Conservation (phyloP, 2,888 invertebrate species). For the Coremacera marginata region DNA sequence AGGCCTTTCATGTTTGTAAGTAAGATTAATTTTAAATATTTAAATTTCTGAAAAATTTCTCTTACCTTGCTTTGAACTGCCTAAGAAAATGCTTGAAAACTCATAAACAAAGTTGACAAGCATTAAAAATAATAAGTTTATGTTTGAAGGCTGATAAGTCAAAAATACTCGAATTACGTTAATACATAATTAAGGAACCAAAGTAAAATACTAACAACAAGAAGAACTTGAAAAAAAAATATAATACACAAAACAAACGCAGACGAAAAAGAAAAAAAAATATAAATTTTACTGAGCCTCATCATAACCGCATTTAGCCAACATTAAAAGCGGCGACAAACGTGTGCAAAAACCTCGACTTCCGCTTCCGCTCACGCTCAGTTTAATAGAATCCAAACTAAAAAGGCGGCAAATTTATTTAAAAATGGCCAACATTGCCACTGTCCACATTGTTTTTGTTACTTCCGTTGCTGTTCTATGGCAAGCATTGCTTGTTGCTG, state of each 20-base stretch:
- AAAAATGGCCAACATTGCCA: constrained; percentile 16
- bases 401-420: constrained; percentile 17
- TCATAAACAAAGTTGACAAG: background rate
- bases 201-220: background rate
- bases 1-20: no score
- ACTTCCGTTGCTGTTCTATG: background rate
- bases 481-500: background rate
- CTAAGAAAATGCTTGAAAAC: background rate
- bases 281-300: background rate
- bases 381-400: constrained; percentile 9
- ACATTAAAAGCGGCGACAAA: background rate
- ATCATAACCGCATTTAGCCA: background rate
- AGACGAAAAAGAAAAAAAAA: background rate
- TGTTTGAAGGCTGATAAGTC: background rate
- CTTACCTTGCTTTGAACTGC: background rate
- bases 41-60: background rate
- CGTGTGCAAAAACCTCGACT: constrained; percentile 21
- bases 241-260: background rate
- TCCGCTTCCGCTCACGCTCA: constrained; percentile 5
- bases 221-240: background rate
- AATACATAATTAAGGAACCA: background rate
- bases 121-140: background rate
- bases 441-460: background rate
- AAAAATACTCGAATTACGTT: background rate
- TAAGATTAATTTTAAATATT: no score